phyloP scores from a whole-genome alignment of 2,797 vertebrate genomes.

The Botia almorhae region DNA sequence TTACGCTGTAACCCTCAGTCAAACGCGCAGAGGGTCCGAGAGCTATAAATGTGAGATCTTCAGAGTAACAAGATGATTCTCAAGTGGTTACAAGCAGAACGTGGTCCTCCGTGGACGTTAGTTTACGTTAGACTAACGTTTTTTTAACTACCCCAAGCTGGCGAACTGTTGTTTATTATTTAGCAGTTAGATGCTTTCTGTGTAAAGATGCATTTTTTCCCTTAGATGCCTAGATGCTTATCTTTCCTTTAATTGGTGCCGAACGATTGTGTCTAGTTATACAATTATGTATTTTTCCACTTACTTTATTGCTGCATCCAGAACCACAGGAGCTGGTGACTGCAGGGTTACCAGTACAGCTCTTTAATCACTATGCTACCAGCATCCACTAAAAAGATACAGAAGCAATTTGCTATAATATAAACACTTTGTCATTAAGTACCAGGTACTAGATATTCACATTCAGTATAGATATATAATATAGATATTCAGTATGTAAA shows the following conservation, averaged over 20 bases:
- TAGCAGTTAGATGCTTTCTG: neutral
- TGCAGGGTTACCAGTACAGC: neutral
- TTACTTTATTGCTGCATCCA: neutral
- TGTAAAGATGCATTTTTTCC: too few relatives aligned
- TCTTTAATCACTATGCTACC: neutral
- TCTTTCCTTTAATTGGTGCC: neutral
- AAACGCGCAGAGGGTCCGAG: neutral
- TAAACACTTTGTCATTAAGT: neutral
- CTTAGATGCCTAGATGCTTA: too few relatives aligned
- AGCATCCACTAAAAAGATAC: neutral
- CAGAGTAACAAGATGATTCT: slow-evolving; percentile 12
- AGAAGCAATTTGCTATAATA: neutral
- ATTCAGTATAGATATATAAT: too few relatives aligned
- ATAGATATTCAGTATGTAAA: too few relatives aligned
- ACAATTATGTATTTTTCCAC: neutral
- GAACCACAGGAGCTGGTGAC: neutral
- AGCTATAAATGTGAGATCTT: slow-evolving; percentile 36
- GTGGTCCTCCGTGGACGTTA: slow-evolving; percentile 3
- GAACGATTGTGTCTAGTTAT: neutral
- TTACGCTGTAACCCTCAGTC: slow-evolving; percentile 38
- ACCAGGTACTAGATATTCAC: neutral
- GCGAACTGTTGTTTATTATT: neutral
- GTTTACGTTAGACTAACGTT: neutral
- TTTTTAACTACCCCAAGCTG: neutral
- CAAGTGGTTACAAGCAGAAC: slow-evolving; percentile 14